Base-by-base conservation (phyloP, 2,113 vertebrate species). In the Macheiramphus alcinus region DNA sequence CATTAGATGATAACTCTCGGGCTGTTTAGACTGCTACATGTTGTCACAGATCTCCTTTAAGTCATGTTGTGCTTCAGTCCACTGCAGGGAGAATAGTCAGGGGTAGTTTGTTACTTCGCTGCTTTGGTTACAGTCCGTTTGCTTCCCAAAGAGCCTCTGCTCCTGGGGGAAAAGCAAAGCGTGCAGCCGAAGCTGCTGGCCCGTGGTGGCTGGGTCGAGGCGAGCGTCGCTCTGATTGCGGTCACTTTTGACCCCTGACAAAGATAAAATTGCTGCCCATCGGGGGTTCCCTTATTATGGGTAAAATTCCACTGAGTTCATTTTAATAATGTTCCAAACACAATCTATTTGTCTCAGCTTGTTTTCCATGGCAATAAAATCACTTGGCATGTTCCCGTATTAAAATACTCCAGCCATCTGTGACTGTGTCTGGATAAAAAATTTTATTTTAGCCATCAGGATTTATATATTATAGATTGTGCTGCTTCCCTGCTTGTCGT, bases 371-470 rank as follows among this genome's bases (percentile, higher is more conserved):
- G 86, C 71, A 71, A 73, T 97, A 53, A 89, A 93, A 89, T 45
- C 3, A 3, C 94, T 66, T 47, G 76, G 87, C 21, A 2, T 38
- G 67, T 29, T 53, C 88, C 94, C 0, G 16, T 55, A 93, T 93
- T 93, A 96, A 95, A 93, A 80, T 70, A 65, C 83, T 86, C 45
- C 91, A 90, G 61, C 96, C 96, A 95, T 96, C 97, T 96, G 92
- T 94, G 96, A 88, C 84, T 40, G 2, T 43, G 65, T 50, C 72
- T 38, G 88, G 62, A 80, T 85, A 74, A 87, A 91, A 88, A 89
- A 93, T 93, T 90, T 82, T 71, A 61, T 74, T 91, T 79, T 67
- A 95, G 78, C 71, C 55, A 11, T 16, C 21, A 27, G 93, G 92
- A 86, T 93, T 97, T 95, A 18, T 53, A 32, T 23, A 4, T 48